Percentiles rank a stretch among this genome's conserved stretches.
Evolutionary conservation across 2,113 vertebrate genomes (phyloP).

Genomic region (Syrmaticus mikado): DNA sequence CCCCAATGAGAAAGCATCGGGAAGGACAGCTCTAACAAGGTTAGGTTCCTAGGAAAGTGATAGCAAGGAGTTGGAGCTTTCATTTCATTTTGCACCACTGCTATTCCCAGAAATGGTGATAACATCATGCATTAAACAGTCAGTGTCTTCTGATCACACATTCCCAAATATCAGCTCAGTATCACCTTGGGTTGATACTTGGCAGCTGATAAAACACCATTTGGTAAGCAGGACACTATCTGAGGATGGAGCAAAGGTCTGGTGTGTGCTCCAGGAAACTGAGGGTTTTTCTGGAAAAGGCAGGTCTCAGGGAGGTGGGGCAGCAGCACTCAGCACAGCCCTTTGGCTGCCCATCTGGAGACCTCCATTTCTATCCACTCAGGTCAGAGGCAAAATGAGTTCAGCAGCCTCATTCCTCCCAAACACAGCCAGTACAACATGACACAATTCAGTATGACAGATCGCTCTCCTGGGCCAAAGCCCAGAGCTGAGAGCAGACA

Average conservation of each 20-base stretch:
- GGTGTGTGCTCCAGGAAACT: rapidly evolving
- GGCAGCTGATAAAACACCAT: conserved; percentile 16
- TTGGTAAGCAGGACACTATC: background rate
- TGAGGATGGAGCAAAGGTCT: background rate
- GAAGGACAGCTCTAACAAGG: background rate
- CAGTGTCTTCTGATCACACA: background rate
- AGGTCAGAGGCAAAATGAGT: conserved; percentile 40
- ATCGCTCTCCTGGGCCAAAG: background rate
- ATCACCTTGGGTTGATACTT: background rate
- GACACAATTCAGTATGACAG: background rate
- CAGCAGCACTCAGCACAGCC: background rate
- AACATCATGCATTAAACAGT: conserved; percentile 48
- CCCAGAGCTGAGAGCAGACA: background rate
- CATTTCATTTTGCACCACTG: background rate
- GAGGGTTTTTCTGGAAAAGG: background rate
- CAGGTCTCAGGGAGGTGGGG: background rate
- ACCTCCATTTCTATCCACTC: background rate
- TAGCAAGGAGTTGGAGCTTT: background rate
- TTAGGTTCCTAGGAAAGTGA: background rate
- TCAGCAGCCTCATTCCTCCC: background rate
- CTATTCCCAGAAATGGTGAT: conserved; percentile 28
- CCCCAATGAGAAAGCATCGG: background rate
- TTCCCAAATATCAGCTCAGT: conserved; percentile 7
- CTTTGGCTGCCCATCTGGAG: background rate
- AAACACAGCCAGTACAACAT: background rate